Conservation (phyloP, 2,888 invertebrate genomes). For the Candidula unifasciata region DNA sequence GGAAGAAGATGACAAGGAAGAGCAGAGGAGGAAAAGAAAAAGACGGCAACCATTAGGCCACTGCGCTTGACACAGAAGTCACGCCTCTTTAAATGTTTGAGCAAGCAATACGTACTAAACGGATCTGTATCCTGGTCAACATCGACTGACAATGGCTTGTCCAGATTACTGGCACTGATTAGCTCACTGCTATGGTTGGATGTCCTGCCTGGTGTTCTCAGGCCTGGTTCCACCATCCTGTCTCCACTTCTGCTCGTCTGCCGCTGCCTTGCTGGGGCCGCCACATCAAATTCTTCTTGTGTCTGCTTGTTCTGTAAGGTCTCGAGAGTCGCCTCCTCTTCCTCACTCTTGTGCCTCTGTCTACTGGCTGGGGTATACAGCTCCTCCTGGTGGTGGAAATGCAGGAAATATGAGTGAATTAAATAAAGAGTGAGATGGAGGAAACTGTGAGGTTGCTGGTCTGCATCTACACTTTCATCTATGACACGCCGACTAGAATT, state of each 20-base stretch:
- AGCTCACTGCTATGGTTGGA: constrained; percentile 35
- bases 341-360: constrained; percentile 34
- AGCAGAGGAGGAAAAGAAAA: too few relatives aligned
- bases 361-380: not conserved
- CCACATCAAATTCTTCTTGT: constrained; percentile 10
- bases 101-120: constrained; percentile 36
- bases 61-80: not conserved
- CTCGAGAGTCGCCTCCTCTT: not conserved
- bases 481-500: too few relatives aligned
- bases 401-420: too few relatives aligned
- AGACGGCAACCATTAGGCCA: too few relatives aligned
- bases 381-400: constrained; percentile 1
- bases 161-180: constrained; percentile 36
- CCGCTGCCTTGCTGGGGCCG: not conserved
- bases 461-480: too few relatives aligned
- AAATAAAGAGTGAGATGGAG: too few relatives aligned
- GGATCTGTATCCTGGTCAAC: constrained; percentile 38
- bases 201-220: constrained; percentile 7
- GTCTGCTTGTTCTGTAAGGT: constrained; percentile 2
- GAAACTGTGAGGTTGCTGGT: too few relatives aligned
- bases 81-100: not conserved
- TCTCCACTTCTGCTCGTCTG: constrained; percentile 40
- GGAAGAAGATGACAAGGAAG: too few relatives aligned
- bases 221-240: constrained; percentile 3
- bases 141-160: constrained; percentile 49